Conservation (phyloP, 1,140 invertebrate genomes). For the Brachionus plicatilis region DNA sequence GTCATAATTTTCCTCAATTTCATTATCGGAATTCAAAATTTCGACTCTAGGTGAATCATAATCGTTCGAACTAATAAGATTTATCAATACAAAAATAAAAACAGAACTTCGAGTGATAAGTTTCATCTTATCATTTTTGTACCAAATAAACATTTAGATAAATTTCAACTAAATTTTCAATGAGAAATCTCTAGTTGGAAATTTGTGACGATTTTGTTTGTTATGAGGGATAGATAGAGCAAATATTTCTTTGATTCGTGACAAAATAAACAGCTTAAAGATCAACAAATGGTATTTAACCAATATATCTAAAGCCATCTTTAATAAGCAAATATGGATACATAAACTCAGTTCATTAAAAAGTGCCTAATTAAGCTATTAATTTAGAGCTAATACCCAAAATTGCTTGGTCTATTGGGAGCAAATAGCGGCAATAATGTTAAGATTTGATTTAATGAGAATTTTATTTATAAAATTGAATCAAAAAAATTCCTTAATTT, state of each 20-base stretch:
- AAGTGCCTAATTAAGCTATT: conserved; percentile 12
- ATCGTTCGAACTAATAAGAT: neutral
- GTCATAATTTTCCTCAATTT: conserved; percentile 2
- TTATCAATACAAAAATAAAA: neutral
- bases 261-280: conserved; percentile 23
- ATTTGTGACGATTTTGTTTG: neutral
- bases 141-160: conserved; percentile 13
- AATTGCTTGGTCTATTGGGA: neutral
- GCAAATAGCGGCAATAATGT: neutral
- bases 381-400: neutral
- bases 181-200: neutral
- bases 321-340: neutral
- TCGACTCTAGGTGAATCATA: neutral
- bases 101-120: neutral
- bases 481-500: conserved; percentile 8
- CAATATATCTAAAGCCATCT: neutral
- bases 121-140: conserved; percentile 23
- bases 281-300: conserved; percentile 26
- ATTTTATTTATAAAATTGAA: neutral
- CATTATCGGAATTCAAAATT: neutral
- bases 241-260: conserved; percentile 11
- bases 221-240: neutral
- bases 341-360: neutral
- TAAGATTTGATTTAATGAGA: conserved; percentile 14
- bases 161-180: neutral